phyloP scores from a whole-genome alignment of 2,113 vertebrate species.

The Antechinus flavipes region DNA sequence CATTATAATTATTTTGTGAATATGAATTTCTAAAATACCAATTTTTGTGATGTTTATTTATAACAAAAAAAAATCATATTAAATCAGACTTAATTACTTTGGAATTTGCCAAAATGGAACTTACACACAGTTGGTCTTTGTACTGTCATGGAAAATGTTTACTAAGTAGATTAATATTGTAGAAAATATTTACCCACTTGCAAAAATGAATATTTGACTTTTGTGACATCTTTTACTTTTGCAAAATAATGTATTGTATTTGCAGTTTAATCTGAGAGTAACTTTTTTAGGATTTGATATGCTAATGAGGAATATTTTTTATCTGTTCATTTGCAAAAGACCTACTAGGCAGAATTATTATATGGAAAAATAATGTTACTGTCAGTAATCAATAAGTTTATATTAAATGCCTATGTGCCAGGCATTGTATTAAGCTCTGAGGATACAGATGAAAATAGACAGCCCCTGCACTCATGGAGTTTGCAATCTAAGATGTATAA shows the following conservation, averaged over 20 bases:
- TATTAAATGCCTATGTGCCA: neutral
- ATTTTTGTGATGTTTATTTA: neutral
- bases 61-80: neutral
- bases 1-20: neutral
- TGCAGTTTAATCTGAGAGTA: neutral
- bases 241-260: neutral
- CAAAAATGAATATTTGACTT: constrained; percentile 24
- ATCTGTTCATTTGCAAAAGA: constrained; percentile 29
- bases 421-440: neutral
- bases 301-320: neutral
- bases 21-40: neutral
- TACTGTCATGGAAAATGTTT: constrained; percentile 49
- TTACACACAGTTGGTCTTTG: neutral
- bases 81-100: neutral
- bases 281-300: constrained; percentile 1
- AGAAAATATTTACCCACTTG: neutral
- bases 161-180: constrained; percentile 28
- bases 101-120: neutral
- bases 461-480: neutral
- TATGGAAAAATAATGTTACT: neutral
- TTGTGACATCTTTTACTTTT: constrained; percentile 24
- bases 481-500: neutral
- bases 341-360: neutral
- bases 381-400: neutral
- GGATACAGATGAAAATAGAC: neutral